These are phyloP conservation scores for Agapostemon virescens DNA, from an alignment of 2,888 invertebrate genomes.

Conservation along the genomic window DNA sequence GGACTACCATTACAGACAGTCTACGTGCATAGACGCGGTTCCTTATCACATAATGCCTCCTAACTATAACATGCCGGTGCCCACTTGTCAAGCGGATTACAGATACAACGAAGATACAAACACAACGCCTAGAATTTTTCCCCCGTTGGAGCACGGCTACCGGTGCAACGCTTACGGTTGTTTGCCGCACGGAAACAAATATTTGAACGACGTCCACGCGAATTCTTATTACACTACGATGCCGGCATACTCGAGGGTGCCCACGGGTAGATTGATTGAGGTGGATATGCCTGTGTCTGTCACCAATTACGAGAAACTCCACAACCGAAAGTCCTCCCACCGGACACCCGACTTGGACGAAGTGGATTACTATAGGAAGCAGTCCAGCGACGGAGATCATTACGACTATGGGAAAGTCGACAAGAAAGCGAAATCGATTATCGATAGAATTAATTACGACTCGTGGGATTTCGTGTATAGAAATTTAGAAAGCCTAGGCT, in stretches of 20 bases:
- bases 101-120: conserved; percentile 59
- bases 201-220: conserved; percentile 71
- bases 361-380: conserved; percentile 63
- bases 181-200: conserved; percentile 62
- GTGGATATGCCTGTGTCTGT: conserved; percentile 81
- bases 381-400: conserved; percentile 60
- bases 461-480: conserved; percentile 91
- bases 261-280: conserved; percentile 87
- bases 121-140: conserved; percentile 53
- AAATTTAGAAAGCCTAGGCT: conserved; percentile 88
- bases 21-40: conserved; percentile 63
- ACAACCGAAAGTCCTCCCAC: conserved; percentile 60
- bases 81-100: conserved; percentile 68
- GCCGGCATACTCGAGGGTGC: conserved; percentile 80
- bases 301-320: conserved; percentile 68
- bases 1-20: conserved; percentile 66
- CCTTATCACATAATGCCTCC: conserved; percentile 69
- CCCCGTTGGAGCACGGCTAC: conserved; percentile 60
- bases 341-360: conserved; percentile 70
- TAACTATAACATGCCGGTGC: conserved; percentile 65
- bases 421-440: conserved; percentile 63
- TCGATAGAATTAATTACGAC: conserved; percentile 81
- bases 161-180: conserved; percentile 64
- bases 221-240: conserved; percentile 80
- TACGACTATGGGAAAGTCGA: conserved; percentile 68